Evolutionary conservation across 1,140 invertebrate genomes (phyloP), one percentile per base, ranked within the genome.

Genomic region (Lordiphosa collinella): DNA sequence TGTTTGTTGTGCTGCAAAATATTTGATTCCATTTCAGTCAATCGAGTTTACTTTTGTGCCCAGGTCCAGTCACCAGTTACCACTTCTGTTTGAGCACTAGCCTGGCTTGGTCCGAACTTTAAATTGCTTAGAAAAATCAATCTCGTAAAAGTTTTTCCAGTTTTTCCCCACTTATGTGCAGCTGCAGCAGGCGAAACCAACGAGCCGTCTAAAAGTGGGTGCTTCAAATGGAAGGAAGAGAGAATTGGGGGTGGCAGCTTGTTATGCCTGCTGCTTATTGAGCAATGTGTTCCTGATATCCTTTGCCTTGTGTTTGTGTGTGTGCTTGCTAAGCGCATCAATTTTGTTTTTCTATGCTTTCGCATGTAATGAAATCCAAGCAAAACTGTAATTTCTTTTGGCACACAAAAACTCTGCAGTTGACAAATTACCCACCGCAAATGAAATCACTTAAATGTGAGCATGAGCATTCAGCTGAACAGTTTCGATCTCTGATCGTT

Each of bases 41-140:
- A 66, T 76, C 44, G 36, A 47, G 47, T 71, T 66, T 55, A 29
- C 25, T 29, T 29, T 29, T 29, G 25, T 29, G 25, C 25, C 25
- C 25, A 29, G 25, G 25, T 29, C 25, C 25, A 29, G 25, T 29
- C 4, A 22, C 18, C 18, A 22, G 18, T 4, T 29, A 29, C 25
- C 25, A 29, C 25, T 29, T 29, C 25, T 29, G 25, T 29, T 29
- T 29, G 25, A 29, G 8, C 25, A 29, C 18, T 22, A 29, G 1
- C 4, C 4, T 0, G 18, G 18, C 18, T 22, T 22, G 18, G 14
- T 53, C 44, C 60, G 40, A 79, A 79, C 75, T 80, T 79, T 79
- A 79, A 79, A 79, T 79, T 79, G 74, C 74, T 79, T 80, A 79
- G 74, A 79, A 79, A 79, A 79, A 79, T 79, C 74, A 79, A 79